Conservation (phyloP, 2,888 invertebrate species). For the Epinotia nisella region DNA sequence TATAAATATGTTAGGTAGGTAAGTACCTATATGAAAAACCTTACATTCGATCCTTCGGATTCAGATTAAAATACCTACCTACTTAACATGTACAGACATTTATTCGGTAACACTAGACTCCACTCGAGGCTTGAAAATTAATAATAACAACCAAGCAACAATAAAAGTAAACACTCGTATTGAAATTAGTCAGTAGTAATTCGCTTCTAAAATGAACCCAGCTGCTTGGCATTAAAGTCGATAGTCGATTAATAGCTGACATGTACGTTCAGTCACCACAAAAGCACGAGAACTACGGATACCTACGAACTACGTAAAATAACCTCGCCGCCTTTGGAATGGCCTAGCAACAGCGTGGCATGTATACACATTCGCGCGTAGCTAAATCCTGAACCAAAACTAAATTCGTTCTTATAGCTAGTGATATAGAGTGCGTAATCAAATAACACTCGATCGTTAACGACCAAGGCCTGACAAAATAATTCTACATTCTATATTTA, state of each 20-base stretch:
- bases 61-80: neutral
- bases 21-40: too few relatives aligned
- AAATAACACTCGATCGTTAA: slow-evolving; percentile 13
- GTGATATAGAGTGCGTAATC: neutral
- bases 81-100: neutral
- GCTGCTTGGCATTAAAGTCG: neutral
- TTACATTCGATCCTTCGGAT: neutral
- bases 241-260: neutral
- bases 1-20: too few relatives aligned
- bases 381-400: neutral
- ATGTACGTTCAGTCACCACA: slow-evolving; percentile 31
- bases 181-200: slow-evolving; percentile 22
- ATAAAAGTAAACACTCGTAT: slow-evolving; percentile 30
- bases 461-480: slow-evolving; percentile 1
- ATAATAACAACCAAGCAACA: slow-evolving; percentile 34
- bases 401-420: neutral
- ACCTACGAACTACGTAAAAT: slow-evolving; percentile 33
- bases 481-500: neutral
- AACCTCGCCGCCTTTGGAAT: slow-evolving; percentile 39
- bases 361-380: slow-evolving; percentile 3
- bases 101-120: neutral
- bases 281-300: slow-evolving; percentile 36
- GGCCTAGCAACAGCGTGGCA: slow-evolving; percentile 38
- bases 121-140: neutral
- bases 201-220: slow-evolving; percentile 11